A percentile compares a stretch with the other conserved stretches of the same genome.
Evolutionary conservation across 2,888 invertebrate species (phyloP).

Genomic region (Xanthorhoe spadicearia): DNA sequence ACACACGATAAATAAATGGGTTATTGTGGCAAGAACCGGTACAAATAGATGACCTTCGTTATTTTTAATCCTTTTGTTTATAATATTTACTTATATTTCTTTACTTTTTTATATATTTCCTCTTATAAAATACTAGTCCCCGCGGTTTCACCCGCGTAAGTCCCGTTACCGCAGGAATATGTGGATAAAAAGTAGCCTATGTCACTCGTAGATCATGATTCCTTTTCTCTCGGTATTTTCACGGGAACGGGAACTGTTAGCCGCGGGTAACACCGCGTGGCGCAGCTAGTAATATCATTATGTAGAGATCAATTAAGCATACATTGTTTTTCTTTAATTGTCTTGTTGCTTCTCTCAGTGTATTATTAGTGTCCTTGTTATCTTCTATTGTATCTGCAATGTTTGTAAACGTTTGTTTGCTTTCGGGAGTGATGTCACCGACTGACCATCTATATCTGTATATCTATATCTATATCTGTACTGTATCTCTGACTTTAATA

Average conservation of each 20-base stretch:
- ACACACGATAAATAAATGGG: conserved; percentile 30
- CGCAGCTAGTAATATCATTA: too few species aligned
- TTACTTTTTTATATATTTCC: neutral
- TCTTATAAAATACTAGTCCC: too few species aligned
- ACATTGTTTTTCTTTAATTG: neutral
- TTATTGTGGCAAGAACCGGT: conserved; percentile 26
- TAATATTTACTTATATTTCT: neutral
- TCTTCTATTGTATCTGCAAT: conserved; percentile 21
- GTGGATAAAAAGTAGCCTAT: too few species aligned
- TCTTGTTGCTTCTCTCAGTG: neutral
- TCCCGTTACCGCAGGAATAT: too few species aligned
- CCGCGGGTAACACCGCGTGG: too few species aligned
- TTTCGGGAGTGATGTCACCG: conserved; percentile 24
- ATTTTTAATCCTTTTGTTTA: conserved; percentile 17
- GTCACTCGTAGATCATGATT: too few species aligned
- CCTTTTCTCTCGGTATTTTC: too few species aligned
- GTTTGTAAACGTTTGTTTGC: conserved; percentile 33
- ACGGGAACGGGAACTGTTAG: too few species aligned
- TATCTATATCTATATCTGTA: too few species aligned
- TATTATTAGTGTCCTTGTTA: conserved; percentile 12
- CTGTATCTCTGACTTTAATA: conserved; percentile 5
- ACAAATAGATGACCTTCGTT: conserved; percentile 28
- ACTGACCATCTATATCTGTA: conserved; percentile 2
- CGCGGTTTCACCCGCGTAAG: too few species aligned
- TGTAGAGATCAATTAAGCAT: too few species aligned